Conservation (phyloP, 2,888 invertebrate species). For the Brachynemurus nebulosus region DNA sequence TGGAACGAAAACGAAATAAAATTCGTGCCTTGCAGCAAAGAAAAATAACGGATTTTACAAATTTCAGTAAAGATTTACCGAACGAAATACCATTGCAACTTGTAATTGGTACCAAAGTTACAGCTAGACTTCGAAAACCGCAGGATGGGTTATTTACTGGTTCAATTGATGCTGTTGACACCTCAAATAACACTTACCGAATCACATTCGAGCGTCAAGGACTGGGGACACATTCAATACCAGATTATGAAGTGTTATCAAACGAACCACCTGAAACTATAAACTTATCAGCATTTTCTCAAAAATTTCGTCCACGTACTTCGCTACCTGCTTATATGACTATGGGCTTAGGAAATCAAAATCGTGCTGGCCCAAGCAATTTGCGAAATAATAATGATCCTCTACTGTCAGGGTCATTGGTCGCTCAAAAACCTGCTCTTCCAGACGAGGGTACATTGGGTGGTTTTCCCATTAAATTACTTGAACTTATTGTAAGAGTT, state of each 20-base stretch:
- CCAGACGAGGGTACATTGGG: slow-evolving; percentile 45
- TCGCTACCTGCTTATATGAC: slow-evolving; percentile 42
- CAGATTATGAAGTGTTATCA: slow-evolving; percentile 91
- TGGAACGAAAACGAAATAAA: slow-evolving; percentile 81
- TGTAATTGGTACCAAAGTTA: slow-evolving; percentile 88
- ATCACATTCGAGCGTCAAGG: slow-evolving; percentile 88
- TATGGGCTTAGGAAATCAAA: slow-evolving; percentile 31
- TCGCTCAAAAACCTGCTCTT: slow-evolving; percentile 26
- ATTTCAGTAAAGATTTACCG: slow-evolving; percentile 74
- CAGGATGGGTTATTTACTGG: slow-evolving; percentile 94
- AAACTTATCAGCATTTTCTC: slow-evolving; percentile 67
- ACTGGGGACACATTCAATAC: slow-evolving; percentile 88
- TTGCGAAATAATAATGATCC: slow-evolving; percentile 50
- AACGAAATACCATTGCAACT: slow-evolving; percentile 88
- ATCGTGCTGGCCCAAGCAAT: slow-evolving; percentile 26
- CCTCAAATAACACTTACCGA: slow-evolving; percentile 84
- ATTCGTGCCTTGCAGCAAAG: slow-evolving; percentile 88
- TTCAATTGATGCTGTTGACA: slow-evolving; percentile 89
- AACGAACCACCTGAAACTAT: slow-evolving; percentile 87
- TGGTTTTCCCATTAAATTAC: slow-evolving; percentile 69
- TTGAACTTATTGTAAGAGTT: slow-evolving; percentile 76
- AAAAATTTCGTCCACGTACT: slow-evolving; percentile 61
- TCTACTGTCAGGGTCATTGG: slow-evolving; percentile 41
- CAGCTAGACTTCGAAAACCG: slow-evolving; percentile 77
- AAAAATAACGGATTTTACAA: slow-evolving; percentile 62